These are phyloP conservation scores for Chamaea fasciata DNA, from an alignment of 2,113 vertebrate species.

Conservation along the genomic window DNA sequence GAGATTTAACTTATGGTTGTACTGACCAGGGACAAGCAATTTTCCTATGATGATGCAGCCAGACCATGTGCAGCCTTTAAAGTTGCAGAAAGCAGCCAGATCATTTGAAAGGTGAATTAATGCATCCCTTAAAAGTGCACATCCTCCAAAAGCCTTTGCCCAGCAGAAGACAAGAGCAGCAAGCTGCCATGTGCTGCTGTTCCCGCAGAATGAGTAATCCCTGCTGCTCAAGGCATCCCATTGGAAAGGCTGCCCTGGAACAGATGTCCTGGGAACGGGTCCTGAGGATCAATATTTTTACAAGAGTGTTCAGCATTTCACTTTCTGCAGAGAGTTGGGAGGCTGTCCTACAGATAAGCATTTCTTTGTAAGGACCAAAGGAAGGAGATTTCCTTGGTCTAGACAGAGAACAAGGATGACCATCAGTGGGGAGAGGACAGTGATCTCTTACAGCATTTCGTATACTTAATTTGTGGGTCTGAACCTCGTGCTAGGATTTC, in stretches of 20 bases:
- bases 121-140: background rate
- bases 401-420: background rate
- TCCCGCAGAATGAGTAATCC: background rate
- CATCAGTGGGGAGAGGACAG: background rate
- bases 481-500: background rate
- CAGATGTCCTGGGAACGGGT: fast-evolving
- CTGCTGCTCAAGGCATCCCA: background rate
- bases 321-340: background rate
- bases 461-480: background rate
- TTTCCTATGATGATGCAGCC: background rate
- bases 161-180: background rate
- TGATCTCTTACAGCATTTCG: background rate
- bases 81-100: background rate
- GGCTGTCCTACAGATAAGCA: background rate
- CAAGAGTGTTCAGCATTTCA: background rate
- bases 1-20: background rate
- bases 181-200: background rate
- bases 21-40: background rate
- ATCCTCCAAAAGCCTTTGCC: background rate
- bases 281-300: background rate
- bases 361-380: background rate
- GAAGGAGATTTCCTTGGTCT: background rate
- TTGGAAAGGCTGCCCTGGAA: background rate
- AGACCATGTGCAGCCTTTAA: background rate
- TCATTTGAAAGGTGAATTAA: background rate